Conservation (phyloP, 2,797 vertebrate species). For the Sebastes kiyomatsui region DNA sequence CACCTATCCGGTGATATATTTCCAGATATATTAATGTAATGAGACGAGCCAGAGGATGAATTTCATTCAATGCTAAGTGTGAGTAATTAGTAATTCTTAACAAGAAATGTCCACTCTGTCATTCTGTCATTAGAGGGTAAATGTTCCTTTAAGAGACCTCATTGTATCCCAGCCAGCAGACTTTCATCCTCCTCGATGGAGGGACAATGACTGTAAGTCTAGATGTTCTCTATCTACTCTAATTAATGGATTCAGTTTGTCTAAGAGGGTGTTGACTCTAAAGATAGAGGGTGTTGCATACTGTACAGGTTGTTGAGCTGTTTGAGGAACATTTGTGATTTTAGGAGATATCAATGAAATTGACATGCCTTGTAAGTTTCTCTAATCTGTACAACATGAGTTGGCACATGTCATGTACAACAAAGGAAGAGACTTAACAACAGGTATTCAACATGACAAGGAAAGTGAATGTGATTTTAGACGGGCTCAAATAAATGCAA, state of each 20-base stretch:
- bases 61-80: neutral
- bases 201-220: neutral
- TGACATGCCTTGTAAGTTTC: neutral
- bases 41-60: conserved; percentile 8
- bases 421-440: neutral
- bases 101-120: neutral
- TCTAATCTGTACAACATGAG: neutral
- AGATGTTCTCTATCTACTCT: neutral
- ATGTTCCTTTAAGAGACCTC: neutral
- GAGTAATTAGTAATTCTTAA: neutral
- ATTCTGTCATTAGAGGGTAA: neutral
- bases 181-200: neutral
- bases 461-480: neutral
- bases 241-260: neutral
- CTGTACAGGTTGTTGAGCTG: neutral
- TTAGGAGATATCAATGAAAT: neutral
- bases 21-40: conserved; percentile 11
- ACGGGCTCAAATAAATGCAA: neutral
- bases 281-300: neutral
- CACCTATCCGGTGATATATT: neutral
- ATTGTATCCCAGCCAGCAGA: neutral
- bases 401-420: neutral
- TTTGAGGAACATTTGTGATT: neutral
- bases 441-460: neutral
- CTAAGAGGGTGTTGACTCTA: neutral